Conservation (phyloP, 2,888 invertebrate species). For the Rhorus exstirpatorius region DNA sequence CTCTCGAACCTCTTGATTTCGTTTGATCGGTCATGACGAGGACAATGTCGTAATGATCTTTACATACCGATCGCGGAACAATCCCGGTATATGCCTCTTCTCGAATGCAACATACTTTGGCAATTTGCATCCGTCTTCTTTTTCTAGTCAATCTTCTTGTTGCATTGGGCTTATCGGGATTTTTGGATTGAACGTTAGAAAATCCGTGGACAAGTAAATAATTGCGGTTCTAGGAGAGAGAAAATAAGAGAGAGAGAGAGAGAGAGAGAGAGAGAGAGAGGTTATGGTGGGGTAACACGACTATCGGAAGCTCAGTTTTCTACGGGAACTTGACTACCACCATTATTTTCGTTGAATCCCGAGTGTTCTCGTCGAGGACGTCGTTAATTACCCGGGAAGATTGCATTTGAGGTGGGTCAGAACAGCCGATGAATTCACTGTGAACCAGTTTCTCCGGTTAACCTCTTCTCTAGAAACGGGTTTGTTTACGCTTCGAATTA, state of each 20-base stretch:
- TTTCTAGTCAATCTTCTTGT: background rate
- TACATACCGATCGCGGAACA: background rate
- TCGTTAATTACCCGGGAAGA: conserved; percentile 65
- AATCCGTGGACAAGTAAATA: background rate
- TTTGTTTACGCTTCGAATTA: conserved; percentile 33
- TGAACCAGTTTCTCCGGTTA: conserved; percentile 41
- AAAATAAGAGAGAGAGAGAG: background rate
- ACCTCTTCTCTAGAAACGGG: conserved; percentile 41
- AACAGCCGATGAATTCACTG: conserved; percentile 50
- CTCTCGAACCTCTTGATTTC: conserved; percentile 17
- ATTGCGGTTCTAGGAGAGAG: background rate
- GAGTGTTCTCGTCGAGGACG: conserved; percentile 56
- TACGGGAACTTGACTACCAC: conserved; percentile 24
- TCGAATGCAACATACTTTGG: background rate
- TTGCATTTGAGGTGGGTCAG: conserved; percentile 62
- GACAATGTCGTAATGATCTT: background rate
- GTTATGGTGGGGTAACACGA: conserved; percentile 27
- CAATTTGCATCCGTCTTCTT: background rate
- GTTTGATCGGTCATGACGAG: background rate
- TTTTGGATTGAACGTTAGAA: background rate
- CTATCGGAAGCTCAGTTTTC: conserved; percentile 37
- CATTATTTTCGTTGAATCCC: conserved; percentile 66
- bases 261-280: background rate
- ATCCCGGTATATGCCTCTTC: background rate
- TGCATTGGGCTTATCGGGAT: background rate